These are phyloP conservation scores for Pseudomyrmex dendroicus DNA, from an alignment of 1,140 invertebrate genomes.

Conservation along the genomic window DNA sequence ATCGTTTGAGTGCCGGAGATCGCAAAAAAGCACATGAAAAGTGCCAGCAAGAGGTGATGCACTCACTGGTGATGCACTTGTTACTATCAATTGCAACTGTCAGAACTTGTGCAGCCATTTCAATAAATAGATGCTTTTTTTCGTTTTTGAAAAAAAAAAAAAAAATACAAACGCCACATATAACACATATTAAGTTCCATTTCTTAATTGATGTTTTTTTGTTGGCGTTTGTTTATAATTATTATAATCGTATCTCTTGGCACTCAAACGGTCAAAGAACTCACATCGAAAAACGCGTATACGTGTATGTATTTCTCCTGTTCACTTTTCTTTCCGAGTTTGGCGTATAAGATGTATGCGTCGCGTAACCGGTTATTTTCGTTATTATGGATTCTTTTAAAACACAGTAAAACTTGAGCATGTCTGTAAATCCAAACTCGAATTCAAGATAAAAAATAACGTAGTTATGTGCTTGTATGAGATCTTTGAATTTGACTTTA, in stretches of 20 bases:
- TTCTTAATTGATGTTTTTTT: too few species aligned
- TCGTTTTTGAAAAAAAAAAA: too few species aligned
- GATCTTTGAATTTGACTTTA: not conserved
- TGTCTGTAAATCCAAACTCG: conserved; percentile 21
- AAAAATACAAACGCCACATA: too few species aligned
- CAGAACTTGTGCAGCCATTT: too few species aligned
- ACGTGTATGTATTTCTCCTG: conserved; percentile 1
- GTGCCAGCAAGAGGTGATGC: too few species aligned
- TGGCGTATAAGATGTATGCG: not conserved
- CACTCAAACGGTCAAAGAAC: conserved; percentile 17
- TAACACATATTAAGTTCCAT: too few species aligned
- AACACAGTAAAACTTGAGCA: conserved; percentile 40
- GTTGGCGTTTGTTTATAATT: too few species aligned
- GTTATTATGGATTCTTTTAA: conserved; percentile 31
- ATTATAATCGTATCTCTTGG: too few species aligned
- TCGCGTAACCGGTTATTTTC: conserved; percentile 29
- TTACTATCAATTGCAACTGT: too few species aligned
- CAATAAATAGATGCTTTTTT: too few species aligned
- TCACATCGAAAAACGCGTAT: conserved; percentile 28
- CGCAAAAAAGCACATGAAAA: too few species aligned
- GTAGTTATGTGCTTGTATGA: conserved; percentile 12
- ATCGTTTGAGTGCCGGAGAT: not conserved
- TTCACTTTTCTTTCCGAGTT: conserved; percentile 13
- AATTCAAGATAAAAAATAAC: not conserved
- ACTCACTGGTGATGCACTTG: too few species aligned